These are phyloP conservation scores for Drosophila bunnanda DNA, from an alignment of 2,888 invertebrate species.

Conservation along the genomic window DNA sequence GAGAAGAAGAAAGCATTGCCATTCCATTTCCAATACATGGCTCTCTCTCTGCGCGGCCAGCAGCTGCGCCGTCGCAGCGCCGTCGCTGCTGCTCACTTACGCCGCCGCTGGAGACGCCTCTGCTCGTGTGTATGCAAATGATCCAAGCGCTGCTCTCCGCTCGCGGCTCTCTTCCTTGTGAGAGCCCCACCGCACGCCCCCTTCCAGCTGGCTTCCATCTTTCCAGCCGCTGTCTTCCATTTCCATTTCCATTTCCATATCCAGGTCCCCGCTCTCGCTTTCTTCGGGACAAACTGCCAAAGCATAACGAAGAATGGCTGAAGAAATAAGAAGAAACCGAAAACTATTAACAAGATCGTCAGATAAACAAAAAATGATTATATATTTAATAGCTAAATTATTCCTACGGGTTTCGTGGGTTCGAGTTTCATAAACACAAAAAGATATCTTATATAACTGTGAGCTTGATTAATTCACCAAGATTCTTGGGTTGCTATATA, in stretches of 20 bases:
- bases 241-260: constrained; percentile 28
- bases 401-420: not conserved
- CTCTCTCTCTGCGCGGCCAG: constrained; percentile 41
- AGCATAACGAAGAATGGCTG: constrained; percentile 13
- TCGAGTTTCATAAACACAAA: not conserved
- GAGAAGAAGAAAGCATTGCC: constrained; percentile 77
- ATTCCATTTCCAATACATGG: constrained; percentile 78
- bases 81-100: constrained; percentile 29
- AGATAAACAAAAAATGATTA: not conserved
- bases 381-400: not conserved
- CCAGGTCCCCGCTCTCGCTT: constrained; percentile 76
- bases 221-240: constrained; percentile 14
- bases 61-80: constrained; percentile 3
- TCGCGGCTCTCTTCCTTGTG: constrained; percentile 72
- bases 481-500: not conserved
- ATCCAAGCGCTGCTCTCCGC: constrained; percentile 15
- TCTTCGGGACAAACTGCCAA: constrained; percentile 49
- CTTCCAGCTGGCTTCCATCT: constrained; percentile 29
- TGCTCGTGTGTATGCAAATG: constrained; percentile 71
- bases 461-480: not conserved
- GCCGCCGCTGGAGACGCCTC: constrained; percentile 4
- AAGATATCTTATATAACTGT: not conserved
- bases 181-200: constrained; percentile 4
- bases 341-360: constrained; percentile 4
- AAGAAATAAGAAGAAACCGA: constrained; percentile 4